Evolutionary conservation across 2,797 vertebrate species (phyloP), one percentile per base, ranked within the genome.

Genomic region (Malurus leucopterus): DNA sequence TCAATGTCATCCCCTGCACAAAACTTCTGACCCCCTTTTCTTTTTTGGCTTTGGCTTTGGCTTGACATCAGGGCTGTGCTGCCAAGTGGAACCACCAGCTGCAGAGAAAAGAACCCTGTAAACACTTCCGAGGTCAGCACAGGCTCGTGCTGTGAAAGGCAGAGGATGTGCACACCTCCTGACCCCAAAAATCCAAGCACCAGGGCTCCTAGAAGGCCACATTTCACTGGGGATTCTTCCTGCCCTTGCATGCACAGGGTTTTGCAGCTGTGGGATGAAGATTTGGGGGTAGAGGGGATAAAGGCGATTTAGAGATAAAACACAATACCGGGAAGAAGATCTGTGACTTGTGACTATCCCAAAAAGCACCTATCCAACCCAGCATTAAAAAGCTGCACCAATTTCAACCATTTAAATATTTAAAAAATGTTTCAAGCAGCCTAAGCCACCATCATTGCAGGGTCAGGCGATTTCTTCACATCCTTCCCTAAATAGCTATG

Each of bases 111-210:
- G 26, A 77, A 47, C 3, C 6, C 5, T 5, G 3, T 0, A 11
- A 32, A 21, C 8, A 22, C 32, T 47, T 19, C 22, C 3, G 4
- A 67, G 38, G 5, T 26, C 24, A 41, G 21, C 3, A 15, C 12
- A 58, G 26, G n/a, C 51, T 40, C 21, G 5, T 46, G 12, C 36
- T 58, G 34, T 21, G 24, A 44, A 40, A 78, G 32, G 20, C 29
- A 57, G 29, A 0, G 0, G n/a, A n/a, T 8, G 2, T 6, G 4
- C 27, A 30, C 26, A 15, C 5, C 8, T 11, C 3, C 7, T 29
- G 49, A 46, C 16, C 27, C 16, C 58, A 78, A 57, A 64, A 15
- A 1, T 2, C 40, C 63, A 17, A 2, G 13, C 32, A 57, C 12
- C 0, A 53, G 7, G 30, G 9, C 7, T 38, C 51, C 57, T 15